These are phyloP conservation scores for Macrobrachium rosenbergii DNA, from an alignment of 1,140 invertebrate genomes.

Conservation along the genomic window DNA sequence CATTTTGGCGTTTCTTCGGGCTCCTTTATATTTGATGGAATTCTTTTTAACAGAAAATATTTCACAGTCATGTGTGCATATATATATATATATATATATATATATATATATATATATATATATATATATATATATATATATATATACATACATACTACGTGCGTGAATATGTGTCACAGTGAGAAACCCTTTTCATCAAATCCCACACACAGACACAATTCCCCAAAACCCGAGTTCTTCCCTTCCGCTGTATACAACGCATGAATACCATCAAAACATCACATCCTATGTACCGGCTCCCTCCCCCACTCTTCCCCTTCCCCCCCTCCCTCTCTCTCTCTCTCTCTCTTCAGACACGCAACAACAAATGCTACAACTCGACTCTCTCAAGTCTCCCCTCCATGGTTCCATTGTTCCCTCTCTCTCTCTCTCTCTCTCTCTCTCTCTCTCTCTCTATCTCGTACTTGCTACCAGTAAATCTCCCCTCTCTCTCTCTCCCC, in stretches of 20 bases:
- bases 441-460: not conserved
- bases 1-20: no score
- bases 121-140: slow-evolving; percentile 17
- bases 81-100: not conserved
- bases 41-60: no score
- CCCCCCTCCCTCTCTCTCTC: no score
- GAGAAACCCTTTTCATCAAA: no score
- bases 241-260: not conserved
- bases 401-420: not conserved
- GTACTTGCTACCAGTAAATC: not conserved
- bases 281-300: not conserved
- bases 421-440: not conserved
- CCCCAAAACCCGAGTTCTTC: not conserved
- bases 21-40: no score
- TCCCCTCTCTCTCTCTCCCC: not conserved
- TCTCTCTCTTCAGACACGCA: no score
- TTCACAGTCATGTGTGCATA: no score
- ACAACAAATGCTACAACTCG: not conserved
- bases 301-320: no score
- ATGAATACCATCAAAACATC: not conserved
- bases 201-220: no score
- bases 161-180: not conserved
- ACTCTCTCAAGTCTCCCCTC: not conserved
- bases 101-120: slow-evolving; percentile 7
- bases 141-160: not conserved